Evolutionary conservation across 1,140 invertebrate species (phyloP), one percentile per base, ranked within the genome.

Genomic region (Aethina tumida): DNA sequence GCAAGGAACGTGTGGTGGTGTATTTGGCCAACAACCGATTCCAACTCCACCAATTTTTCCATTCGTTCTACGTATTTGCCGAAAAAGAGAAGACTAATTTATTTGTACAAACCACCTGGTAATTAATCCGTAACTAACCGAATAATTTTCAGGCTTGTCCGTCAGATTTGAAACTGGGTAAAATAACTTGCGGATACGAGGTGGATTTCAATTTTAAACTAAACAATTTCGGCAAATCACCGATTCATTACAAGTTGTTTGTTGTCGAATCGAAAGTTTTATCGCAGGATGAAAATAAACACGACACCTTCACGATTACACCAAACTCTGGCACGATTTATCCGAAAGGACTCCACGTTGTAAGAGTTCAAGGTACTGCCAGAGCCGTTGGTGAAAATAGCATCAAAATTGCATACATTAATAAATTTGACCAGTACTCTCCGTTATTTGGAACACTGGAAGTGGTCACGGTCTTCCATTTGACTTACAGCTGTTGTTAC

Each of bases 151-250:
- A n/a, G n/a, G n/a, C n/a, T n/a, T n/a, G n/a, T n/a, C n/a, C n/a
- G n/a, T n/a, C n/a, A n/a, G n/a, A n/a, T n/a, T n/a, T n/a, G n/a
- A n/a, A n/a, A n/a, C n/a, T n/a, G n/a, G n/a, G n/a, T n/a, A n/a
- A n/a, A n/a, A n/a, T n/a, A n/a, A n/a, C n/a, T n/a, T n/a, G n/a
- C n/a, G n/a, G n/a, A n/a, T n/a, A n/a, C n/a, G n/a, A n/a, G n/a
- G n/a, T n/a, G n/a, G n/a, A n/a, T n/a, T n/a, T n/a, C n/a, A n/a
- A n/a, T n/a, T n/a, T n/a, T n/a, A 24, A 32, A 10, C 20, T 55
- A n/a, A 52, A 41, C 34, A 55, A 55, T 24, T 52, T 49, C 28
- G 46, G 49, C 8, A 15, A 30, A 24, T 33, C 52, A 1, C 38
- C 41, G 0, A 36, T 53, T 5, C 14, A 13, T 15, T 35, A 35